These are phyloP conservation scores for Sterrhoptilus dennistouni DNA, from an alignment of 2,113 vertebrate species.

Conservation along the genomic window DNA sequence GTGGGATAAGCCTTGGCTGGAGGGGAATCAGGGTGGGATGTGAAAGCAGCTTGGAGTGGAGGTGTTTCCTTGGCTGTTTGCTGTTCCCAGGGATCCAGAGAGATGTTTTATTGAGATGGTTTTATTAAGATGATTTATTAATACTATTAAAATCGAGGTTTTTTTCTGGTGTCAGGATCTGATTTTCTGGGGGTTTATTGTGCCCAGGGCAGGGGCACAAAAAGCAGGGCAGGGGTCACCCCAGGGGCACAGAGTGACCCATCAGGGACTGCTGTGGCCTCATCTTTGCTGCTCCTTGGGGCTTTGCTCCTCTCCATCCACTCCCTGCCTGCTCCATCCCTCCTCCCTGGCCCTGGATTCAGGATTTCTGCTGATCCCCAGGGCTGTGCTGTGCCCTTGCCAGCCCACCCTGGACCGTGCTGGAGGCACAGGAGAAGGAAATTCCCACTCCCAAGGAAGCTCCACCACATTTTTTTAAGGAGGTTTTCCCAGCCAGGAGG, in stretches of 20 bases:
- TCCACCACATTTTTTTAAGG: neutral
- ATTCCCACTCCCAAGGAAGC: neutral
- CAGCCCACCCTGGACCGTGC: fast-evolving
- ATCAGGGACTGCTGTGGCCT: fast-evolving
- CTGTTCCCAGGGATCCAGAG: neutral
- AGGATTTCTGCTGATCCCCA: neutral
- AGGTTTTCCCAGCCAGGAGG: neutral
- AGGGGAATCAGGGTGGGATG: neutral
- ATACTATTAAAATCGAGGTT: too few relatives aligned
- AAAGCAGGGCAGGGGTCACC: neutral
- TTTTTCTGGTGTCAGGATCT: neutral
- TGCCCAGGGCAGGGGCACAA: neutral
- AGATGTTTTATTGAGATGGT: neutral
- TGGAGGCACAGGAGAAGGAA: neutral
- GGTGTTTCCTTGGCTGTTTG: neutral
- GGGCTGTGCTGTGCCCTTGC: neutral
- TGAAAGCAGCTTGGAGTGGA: neutral
- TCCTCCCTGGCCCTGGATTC: neutral
- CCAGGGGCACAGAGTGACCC: neutral
- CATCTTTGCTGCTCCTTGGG: neutral
- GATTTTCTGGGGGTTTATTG: fast-evolving
- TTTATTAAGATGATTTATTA: neutral
- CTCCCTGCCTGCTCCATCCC: neutral
- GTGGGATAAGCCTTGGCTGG: neutral
- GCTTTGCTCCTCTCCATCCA: fast-evolving